These are phyloP conservation scores for Pyrgus malvae DNA, from an alignment of 2,888 invertebrate genomes.

Conservation along the genomic window DNA sequence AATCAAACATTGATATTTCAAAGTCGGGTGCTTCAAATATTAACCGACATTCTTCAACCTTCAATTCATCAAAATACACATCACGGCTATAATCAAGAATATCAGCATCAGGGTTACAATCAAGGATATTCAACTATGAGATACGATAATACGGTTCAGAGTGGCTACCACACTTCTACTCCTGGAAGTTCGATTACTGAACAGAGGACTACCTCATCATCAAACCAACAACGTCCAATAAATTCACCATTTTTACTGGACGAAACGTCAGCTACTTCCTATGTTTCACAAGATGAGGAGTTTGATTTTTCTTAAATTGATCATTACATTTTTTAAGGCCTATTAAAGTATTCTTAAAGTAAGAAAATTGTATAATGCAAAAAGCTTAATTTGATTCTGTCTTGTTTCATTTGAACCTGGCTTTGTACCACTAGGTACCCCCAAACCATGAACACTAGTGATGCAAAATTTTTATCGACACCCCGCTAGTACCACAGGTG, in stretches of 20 bases:
- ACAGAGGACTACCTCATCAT: slow-evolving; percentile 21
- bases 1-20: slow-evolving; percentile 31
- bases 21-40: slow-evolving; percentile 29
- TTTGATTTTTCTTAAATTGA: slow-evolving; percentile 17
- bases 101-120: background rate
- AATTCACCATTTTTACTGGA: slow-evolving; percentile 19
- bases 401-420: background rate
- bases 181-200: background rate
- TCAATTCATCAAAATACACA: slow-evolving; percentile 25
- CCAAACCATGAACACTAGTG: too few species aligned
- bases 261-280: slow-evolving; percentile 29
- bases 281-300: slow-evolving; percentile 27
- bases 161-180: background rate
- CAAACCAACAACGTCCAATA: background rate
- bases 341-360: too few species aligned
- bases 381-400: too few species aligned
- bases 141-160: background rate
- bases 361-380: too few species aligned
- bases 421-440: too few species aligned
- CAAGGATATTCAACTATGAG: background rate
- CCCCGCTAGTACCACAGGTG: too few species aligned
- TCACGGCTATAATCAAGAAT: background rate
- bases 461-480: too few species aligned
- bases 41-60: slow-evolving; percentile 28
- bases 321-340: too few species aligned